phyloP scores from a whole-genome alignment of 2,113 vertebrate species.

The human region DNA sequence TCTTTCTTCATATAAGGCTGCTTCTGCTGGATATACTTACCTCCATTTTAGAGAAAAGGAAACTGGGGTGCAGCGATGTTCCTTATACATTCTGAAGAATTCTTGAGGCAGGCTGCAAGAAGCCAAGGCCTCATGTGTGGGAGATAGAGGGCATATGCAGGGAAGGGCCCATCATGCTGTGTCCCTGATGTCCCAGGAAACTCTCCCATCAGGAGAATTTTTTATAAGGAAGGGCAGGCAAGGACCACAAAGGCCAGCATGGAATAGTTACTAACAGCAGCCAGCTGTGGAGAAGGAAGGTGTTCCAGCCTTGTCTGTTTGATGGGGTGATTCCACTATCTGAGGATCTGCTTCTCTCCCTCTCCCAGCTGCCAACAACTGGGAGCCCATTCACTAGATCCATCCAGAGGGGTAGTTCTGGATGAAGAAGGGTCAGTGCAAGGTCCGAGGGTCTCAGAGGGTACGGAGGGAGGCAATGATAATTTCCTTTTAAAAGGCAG shows the following conservation, averaged over 20 bases:
- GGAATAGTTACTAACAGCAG: not conserved
- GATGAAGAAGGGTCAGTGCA: not conserved
- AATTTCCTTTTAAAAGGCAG: not conserved
- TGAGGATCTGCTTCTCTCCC: not conserved
- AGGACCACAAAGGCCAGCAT: not conserved
- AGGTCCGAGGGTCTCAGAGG: not conserved
- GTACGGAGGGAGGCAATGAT: not conserved
- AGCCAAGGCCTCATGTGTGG: not conserved
- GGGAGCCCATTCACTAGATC: not conserved
- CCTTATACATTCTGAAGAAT: not conserved
- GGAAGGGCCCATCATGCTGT: not conserved
- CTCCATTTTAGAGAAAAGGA: not conserved
- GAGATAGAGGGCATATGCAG: no score
- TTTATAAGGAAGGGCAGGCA: not conserved
- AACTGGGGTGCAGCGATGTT: not conserved
- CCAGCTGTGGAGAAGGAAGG: not conserved
- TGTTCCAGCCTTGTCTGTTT: not conserved
- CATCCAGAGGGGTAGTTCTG: not conserved
- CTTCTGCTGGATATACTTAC: not conserved
- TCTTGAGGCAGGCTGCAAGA: not conserved
- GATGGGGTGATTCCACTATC: not conserved
- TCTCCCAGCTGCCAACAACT: not conserved
- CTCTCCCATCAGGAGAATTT: not conserved
- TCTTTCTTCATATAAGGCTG: not conserved
- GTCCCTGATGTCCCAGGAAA: not conserved